Evolutionary conservation across 2,797 vertebrate genomes (phyloP), one percentile per base, ranked within the genome.

Genomic region (Xenopus petersii): DNA sequence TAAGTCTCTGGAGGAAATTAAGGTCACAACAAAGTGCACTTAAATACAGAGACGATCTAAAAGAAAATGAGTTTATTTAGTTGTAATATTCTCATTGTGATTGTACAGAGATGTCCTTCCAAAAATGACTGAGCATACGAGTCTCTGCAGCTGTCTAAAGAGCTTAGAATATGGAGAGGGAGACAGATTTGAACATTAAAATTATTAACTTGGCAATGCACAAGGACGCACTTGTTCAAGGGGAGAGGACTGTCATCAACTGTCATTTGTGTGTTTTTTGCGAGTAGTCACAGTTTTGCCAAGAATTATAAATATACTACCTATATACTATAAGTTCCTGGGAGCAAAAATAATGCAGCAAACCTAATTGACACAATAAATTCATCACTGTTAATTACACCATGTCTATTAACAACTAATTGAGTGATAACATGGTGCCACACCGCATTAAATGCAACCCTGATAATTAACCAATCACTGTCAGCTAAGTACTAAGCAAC

Each of bases 71-170:
- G 51, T 63, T 78, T 69, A 77, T 72, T 61, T 78, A 70, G 59
- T 58, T 58, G 6, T 0, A 68, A 48, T 21, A 26, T 80, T 83
- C 71, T 81, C 68, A 0, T 13, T 30, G 55, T 59, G 13, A 74
- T 65, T 59, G 74, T 83, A 81, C 80, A 83, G 70, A 83, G 70
- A 69, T 12, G 1, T 13, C 74, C 73, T 75, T 76, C 83, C 81
- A 80, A 67, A 80, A 76, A 62, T 62, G 73, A 49, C 62, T 68
- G 70, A 21, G 12, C n/a, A 59, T n/a, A 36, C 72, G 10, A 76
- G n/a, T 49, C 7, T 73, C 58, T 55, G 30, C 59, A 66, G 72
- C 59, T 79, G 66, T 74, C 76, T 77, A 79, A 75, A 74, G 75
- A 81, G 75, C 71, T 70, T 79, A 80, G 24, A 78, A 1, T 63